Conservation (phyloP, 2,797 vertebrate genomes). For the Bradypodion ventrale region DNA sequence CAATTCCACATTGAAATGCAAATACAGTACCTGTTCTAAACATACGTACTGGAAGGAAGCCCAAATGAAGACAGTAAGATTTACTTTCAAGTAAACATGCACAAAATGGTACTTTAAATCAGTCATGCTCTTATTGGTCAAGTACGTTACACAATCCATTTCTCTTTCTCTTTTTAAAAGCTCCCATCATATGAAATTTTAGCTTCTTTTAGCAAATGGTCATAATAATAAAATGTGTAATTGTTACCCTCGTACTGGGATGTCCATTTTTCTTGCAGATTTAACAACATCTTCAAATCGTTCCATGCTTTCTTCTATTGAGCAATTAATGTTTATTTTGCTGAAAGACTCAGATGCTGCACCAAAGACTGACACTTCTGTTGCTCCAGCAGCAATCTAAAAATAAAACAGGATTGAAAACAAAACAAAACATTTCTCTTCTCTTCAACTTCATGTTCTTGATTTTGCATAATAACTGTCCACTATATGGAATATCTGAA, state of each 20-base stretch:
- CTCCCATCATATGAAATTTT: neutral
- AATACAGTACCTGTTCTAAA: too few relatives aligned
- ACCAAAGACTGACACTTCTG: constrained; percentile 92
- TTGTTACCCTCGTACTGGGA: constrained; percentile 90
- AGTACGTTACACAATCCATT: neutral
- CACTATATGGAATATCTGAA: neutral
- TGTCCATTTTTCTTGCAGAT: constrained; percentile 81
- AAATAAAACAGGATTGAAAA: constrained; percentile 57
- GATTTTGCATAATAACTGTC: neutral
- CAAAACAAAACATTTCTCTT: neutral
- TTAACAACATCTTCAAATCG: constrained; percentile 88
- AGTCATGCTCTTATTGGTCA: neutral
- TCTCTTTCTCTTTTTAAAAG: neutral
- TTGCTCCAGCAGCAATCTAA: constrained; percentile 91
- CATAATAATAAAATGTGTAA: constrained; percentile 60
- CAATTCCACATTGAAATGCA: too few relatives aligned
- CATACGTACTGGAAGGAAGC: neutral
- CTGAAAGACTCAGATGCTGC: constrained; percentile 93
- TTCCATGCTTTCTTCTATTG: constrained; percentile 91
- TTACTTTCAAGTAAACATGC: neutral
- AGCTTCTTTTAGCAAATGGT: constrained; percentile 22
- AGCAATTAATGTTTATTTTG: constrained; percentile 94
- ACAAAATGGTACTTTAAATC: neutral
- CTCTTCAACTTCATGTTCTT: neutral
- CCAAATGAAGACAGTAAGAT: too few relatives aligned